phyloP scores from a whole-genome alignment of 2,797 vertebrate species.

The Gymnocypris eckloni region DNA sequence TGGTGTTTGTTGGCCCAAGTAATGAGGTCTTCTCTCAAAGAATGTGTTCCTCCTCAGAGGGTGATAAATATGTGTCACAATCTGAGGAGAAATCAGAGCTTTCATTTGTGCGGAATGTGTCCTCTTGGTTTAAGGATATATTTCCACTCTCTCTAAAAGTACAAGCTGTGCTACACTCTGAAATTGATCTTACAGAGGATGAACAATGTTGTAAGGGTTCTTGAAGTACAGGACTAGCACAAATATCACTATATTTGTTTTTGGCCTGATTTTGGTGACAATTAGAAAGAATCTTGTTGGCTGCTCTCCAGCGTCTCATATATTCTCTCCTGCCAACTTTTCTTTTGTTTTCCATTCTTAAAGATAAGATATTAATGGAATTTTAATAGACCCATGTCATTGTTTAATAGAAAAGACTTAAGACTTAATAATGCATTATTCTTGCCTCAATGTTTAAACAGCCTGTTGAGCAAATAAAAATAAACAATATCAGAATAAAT shows the following conservation, averaged over 20 bases:
- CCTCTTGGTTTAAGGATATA: slow-evolving; percentile 7
- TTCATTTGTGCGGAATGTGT: neutral
- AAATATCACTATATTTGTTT: neutral
- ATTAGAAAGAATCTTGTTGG: neutral
- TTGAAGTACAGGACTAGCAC: neutral
- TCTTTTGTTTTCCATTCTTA: slow-evolving; percentile 10
- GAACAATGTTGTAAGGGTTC: neutral
- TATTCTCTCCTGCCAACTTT: neutral
- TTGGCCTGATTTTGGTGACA: neutral
- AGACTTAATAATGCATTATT: neutral
- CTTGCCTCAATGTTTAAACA: neutral
- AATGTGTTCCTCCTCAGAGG: neutral
- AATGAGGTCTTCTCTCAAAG: neutral
- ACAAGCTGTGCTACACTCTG: slow-evolving; percentile 4
- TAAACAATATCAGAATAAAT: neutral
- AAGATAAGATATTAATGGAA: neutral
- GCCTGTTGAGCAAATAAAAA: neutral
- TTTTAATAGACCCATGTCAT: neutral
- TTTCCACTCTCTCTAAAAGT: neutral
- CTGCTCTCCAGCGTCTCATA: neutral
- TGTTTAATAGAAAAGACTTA: neutral
- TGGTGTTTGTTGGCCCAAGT: neutral
- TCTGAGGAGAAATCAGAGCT: neutral
- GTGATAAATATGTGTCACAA: neutral
- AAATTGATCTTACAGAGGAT: neutral